Evolutionary conservation across 2,888 invertebrate genomes (phyloP).

Genomic region (Heteromurus nitidus): DNA sequence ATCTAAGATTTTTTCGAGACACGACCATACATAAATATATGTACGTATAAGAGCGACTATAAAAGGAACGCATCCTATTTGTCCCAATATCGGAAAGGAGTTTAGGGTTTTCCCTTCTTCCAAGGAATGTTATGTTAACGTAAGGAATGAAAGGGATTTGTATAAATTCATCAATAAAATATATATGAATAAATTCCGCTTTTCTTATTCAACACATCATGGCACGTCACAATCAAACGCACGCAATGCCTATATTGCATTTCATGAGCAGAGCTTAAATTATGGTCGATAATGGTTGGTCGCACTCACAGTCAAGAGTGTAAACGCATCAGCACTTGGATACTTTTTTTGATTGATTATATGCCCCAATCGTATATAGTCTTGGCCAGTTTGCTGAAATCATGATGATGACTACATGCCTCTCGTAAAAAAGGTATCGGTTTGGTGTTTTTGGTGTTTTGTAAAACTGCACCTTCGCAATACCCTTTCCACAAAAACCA

Average conservation of each 20-base stretch:
- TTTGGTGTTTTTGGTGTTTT: too few relatives aligned
- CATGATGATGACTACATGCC: slow-evolving; percentile 14
- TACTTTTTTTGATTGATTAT: slow-evolving; percentile 7
- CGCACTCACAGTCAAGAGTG: not conserved
- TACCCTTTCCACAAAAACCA: too few relatives aligned
- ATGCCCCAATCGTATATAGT: not conserved
- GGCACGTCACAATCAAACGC: slow-evolving; percentile 9
- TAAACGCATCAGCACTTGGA: not conserved
- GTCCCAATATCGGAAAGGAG: too few relatives aligned
- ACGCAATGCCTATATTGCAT: not conserved
- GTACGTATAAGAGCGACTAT: too few relatives aligned
- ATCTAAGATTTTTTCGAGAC: too few relatives aligned
- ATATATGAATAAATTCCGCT: slow-evolving; percentile 15
- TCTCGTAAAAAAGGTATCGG: not conserved
- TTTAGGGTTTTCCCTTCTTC: too few relatives aligned
- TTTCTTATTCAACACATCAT: too few relatives aligned
- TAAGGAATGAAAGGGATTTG: slow-evolving; percentile 1
- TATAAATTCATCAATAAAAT: slow-evolving; percentile 5
- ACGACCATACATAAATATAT: too few relatives aligned
- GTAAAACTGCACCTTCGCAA: too few relatives aligned
- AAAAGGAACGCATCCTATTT: too few relatives aligned
- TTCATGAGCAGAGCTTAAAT: too few relatives aligned
- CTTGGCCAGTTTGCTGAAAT: slow-evolving; percentile 12
- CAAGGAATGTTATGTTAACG: not conserved
- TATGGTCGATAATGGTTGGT: too few relatives aligned